Evolutionary conservation across 2,888 invertebrate species (phyloP).

Genomic region (Nemotelus nigrinus): DNA sequence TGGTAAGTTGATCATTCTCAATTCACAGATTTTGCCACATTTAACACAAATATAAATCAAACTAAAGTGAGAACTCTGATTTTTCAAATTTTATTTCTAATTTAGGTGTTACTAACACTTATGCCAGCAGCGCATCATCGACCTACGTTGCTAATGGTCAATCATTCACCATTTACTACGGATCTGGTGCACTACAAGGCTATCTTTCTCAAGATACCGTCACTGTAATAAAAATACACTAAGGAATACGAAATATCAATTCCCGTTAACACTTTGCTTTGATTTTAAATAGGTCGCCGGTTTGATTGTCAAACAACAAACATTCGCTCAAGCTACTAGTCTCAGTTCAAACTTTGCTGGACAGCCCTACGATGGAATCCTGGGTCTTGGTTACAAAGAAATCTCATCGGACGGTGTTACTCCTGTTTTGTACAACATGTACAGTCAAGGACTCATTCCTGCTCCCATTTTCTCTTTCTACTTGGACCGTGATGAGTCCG

Average conservation of each 20-base stretch:
- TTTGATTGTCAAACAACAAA: conserved; percentile 78
- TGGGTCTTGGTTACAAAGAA: conserved; percentile 89
- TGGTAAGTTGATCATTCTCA: neutral
- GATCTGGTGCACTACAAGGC: conserved; percentile 94
- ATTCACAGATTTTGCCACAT: neutral
- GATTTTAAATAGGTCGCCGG: conserved; percentile 74
- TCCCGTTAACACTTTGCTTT: neutral
- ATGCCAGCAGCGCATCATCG: conserved; percentile 85
- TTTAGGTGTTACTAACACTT: conserved; percentile 74
- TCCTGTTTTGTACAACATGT: conserved; percentile 94
- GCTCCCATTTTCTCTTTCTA: conserved; percentile 94
- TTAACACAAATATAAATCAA: too few species aligned
- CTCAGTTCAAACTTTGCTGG: conserved; percentile 97
- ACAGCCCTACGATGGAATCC: conserved; percentile 98
- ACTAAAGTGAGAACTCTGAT: too few species aligned
- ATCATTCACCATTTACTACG: conserved; percentile 91
- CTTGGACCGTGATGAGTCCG: conserved; percentile 78
- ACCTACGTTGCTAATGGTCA: conserved; percentile 91
- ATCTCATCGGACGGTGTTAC: conserved; percentile 92
- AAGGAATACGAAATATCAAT: too few species aligned
- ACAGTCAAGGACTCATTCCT: conserved; percentile 77
- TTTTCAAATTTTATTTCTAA: too few species aligned
- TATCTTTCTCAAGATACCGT: conserved; percentile 92
- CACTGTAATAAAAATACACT: conserved; percentile 68
- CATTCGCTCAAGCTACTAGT: conserved; percentile 94